Base-by-base conservation (phyloP, 2,113 vertebrate species). In the Toxotes jaculatrix region DNA sequence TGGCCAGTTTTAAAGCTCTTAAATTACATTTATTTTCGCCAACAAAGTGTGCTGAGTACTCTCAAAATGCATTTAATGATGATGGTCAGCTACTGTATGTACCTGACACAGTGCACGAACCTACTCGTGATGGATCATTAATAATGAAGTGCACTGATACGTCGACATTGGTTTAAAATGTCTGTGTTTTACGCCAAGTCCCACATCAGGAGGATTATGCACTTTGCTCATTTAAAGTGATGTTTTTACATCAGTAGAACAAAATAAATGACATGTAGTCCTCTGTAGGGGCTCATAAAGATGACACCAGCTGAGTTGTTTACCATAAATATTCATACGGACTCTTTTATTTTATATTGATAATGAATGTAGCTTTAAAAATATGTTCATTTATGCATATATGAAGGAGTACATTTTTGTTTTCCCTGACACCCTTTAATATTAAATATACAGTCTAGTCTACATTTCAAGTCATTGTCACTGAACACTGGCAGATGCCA, bases 291-390 rank as follows among this genome's bases (percentile, higher is more conserved):
- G 59, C 69, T 64, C 61, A 79, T 69, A 12, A 53, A 63, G 21
- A 66, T 57, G 32, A 87, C 72, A 91, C 87, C 91, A 91, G 85
- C 87, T 86, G 56, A 63, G 74, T 60, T 74, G 49, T 89, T 88
- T 88, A 79, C 66, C 72, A 64, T 67, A 34, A 81, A 79, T 60
- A 60, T 63, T 72, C 47, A 80, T 45, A 14, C 31, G 38, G 42
- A 62, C 64, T 10, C 62, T 63, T 65, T 79, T 73, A 16, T 65
- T 87, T 80, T 40, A 47, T 74, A 61, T 12, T 49, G 27, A 74
- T 55, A 75, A 63, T 81, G 88, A 92, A 88, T 89, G 89, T 87
- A 90, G 90, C 84, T 0, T 0, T 64, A 21, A 47, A 67, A 74
- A 65, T 32, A 65, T 42, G 0, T 42, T 75, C 6, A 43, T 76